Conservation (phyloP, 2,113 vertebrate species). For the Thryonomys swinderianus region DNA sequence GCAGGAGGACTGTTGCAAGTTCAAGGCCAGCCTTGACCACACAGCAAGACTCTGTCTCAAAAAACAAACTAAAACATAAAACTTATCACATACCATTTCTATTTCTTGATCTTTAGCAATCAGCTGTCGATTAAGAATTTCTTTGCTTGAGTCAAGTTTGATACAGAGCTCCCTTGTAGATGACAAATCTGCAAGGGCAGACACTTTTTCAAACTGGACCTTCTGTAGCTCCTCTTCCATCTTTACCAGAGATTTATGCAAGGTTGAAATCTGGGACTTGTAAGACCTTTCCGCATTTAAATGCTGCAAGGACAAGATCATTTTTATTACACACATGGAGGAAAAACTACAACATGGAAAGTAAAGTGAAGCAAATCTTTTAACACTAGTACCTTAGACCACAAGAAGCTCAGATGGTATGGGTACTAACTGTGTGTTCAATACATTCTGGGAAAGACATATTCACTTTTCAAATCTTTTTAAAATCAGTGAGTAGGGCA, state of each 20-base stretch:
- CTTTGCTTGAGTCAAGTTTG: constrained; percentile 88
- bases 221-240: constrained; percentile 86
- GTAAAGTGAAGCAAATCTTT: constrained; percentile 40
- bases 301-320: constrained; percentile 76
- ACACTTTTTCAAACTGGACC: constrained; percentile 79
- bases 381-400: neutral
- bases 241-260: constrained; percentile 84
- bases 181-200: constrained; percentile 85
- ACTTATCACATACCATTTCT: constrained; percentile 79
- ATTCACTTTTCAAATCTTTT: neutral
- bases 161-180: constrained; percentile 86
- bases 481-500: constrained; percentile 24
- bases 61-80: neutral
- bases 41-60: neutral
- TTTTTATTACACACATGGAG: neutral
- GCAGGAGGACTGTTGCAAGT: neutral
- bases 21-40: neutral
- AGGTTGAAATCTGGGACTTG: constrained; percentile 84
- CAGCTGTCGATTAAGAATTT: constrained; percentile 84
- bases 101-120: constrained; percentile 84
- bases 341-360: neutral
- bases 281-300: constrained; percentile 85
- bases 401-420: neutral
- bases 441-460: constrained; percentile 11
- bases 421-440: neutral